Base-by-base conservation (phyloP, 1,140 invertebrate species). In the Scaptodrosophila lebanonensis region DNA sequence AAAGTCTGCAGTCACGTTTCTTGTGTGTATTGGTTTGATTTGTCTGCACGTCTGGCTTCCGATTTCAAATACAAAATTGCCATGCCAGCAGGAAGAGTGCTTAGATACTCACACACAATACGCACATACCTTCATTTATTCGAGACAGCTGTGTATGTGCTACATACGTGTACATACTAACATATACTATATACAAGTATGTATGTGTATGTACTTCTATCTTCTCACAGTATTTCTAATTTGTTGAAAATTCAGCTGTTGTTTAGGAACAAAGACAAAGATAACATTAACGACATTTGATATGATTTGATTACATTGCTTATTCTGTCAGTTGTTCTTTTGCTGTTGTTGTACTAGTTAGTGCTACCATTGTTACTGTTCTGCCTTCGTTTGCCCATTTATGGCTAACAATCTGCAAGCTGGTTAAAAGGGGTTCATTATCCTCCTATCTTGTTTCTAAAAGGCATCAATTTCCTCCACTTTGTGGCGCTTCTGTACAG, bases 281-380 rank as follows among this genome's bases (percentile, higher is more conserved):
- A 54, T 39, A 56, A 47, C 45, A 32, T 50, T 17, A 66, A 36
- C 32, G 36, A 58, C 27, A 20, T 45, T 56, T 52, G 39, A 56
- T 57, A 47, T 22, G 49, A 75, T 69, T 62, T 69, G 40, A 51
- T 68, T 56, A 65, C 64, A 52, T 49, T 64, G 45, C 25, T 48
- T 58, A 61, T 67, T 32, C 22, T 44, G 36, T 16, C n/a, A 16
- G 12, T 18, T 51, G 9, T 27, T 4, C 9, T 54, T 32, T 15
- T 17, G 15, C 22, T 29, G 12, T 20, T 30, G 29, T 13, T 20
- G 36, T 33, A 15, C 12, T 15, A 12, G 15, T 22, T 45, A 13
- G 22, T 16, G 22, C 11, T 27, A 13, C 5, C 15, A 32, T 17
- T 29, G 1, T 17, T 5, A 35, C 30, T 29, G 30, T 13, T 33